A percentile compares a stretch with the other conserved stretches of the same genome.
phyloP scores from a whole-genome alignment of 2,797 vertebrate genomes.

The Megaceryle alcyon region DNA sequence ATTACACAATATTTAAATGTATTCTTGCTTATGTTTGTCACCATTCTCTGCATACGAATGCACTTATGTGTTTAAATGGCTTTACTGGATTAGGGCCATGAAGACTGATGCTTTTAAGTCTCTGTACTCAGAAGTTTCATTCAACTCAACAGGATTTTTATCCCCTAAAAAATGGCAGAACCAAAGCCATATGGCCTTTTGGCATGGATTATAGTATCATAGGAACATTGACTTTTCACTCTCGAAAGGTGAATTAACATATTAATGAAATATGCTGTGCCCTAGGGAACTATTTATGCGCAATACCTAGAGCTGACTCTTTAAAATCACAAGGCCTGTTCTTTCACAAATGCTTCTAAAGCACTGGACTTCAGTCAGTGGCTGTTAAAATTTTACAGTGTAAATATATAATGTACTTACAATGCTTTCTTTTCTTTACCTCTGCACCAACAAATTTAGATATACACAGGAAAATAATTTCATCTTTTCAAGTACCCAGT shows the following conservation, averaged over 20 bases:
- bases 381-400: neutral
- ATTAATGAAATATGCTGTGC: neutral
- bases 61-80: neutral
- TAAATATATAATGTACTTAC: neutral
- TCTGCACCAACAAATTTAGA: neutral
- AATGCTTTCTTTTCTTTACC: neutral
- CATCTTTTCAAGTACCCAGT: neutral
- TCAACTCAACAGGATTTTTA: neutral
- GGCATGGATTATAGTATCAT: neutral
- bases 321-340: neutral
- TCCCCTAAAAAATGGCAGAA: neutral
- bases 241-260: neutral
- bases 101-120: neutral
- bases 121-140: neutral
- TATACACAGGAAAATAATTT: neutral
- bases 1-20: neutral
- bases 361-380: neutral
- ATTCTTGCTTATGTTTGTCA: neutral
- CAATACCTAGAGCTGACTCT: neutral
- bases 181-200: slow-evolving; percentile 37
- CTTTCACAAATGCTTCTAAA: neutral
- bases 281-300: neutral
- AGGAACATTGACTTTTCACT: neutral
- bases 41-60: neutral
- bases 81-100: neutral